These are phyloP conservation scores for Gerris lacustris DNA, from an alignment of 2,888 invertebrate genomes.

Conservation along the genomic window DNA sequence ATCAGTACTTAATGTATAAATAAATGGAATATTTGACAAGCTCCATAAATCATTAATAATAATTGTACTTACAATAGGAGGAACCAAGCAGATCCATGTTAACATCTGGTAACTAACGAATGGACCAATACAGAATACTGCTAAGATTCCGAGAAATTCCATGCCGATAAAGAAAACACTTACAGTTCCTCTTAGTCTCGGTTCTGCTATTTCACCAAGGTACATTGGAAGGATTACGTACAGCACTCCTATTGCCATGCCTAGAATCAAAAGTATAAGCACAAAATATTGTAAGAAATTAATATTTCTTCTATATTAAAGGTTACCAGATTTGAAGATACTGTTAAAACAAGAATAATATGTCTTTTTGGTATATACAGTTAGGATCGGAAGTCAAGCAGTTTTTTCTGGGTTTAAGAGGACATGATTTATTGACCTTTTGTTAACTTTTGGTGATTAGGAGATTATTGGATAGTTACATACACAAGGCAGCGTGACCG, in stretches of 20 bases:
- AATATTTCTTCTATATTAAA: neutral
- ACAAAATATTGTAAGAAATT: neutral
- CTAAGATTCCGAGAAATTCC: conserved; percentile 3
- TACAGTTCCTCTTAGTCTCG: neutral
- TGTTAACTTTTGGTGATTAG: too few relatives aligned
- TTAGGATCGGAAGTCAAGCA: too few relatives aligned
- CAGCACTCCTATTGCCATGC: neutral
- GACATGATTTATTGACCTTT: too few relatives aligned
- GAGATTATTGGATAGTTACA: too few relatives aligned
- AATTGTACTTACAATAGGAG: conserved; percentile 13
- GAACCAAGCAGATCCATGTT: conserved; percentile 15
- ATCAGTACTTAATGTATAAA: too few relatives aligned
- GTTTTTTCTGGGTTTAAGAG: too few relatives aligned
- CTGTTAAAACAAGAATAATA: too few relatives aligned
- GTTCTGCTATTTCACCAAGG: conserved; percentile 9
- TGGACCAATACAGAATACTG: conserved; percentile 17
- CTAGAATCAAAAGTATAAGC: neutral
- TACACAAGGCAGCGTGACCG: too few relatives aligned
- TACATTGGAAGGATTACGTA: conserved; percentile 5
- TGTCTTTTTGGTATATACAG: too few relatives aligned
- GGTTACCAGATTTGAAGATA: too few relatives aligned
- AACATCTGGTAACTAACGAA: conserved; percentile 17
- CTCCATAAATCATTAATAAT: too few relatives aligned
- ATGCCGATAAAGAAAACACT: conserved; percentile 3
- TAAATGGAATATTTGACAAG: too few relatives aligned